Percentiles rank a stretch among this genome's conserved stretches.
Evolutionary conservation across 2,797 vertebrate species (phyloP).

Genomic region (Danio tinwini): DNA sequence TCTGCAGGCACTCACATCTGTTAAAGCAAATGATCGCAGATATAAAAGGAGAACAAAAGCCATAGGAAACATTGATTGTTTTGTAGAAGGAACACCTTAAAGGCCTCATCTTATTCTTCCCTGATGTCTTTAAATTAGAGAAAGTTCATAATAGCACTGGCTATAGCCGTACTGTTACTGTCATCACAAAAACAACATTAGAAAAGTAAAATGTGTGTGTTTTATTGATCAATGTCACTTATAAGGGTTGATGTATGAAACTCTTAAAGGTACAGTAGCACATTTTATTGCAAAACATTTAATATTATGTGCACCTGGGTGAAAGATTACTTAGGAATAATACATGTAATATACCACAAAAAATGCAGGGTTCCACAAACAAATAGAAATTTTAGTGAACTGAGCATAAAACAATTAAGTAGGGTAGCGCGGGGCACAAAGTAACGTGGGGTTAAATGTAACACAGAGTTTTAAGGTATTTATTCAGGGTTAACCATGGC

Average conservation of each 20-base stretch:
- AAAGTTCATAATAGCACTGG: background rate
- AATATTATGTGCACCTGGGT: background rate
- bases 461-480: no score
- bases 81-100: background rate
- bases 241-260: background rate
- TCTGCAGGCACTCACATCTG: background rate
- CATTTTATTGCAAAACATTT: background rate
- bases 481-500: no score
- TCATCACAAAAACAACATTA: background rate
- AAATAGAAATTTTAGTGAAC: no score
- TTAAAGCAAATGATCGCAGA: constrained; percentile 13
- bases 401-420: no score
- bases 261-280: background rate
- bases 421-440: no score
- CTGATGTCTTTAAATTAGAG: background rate
- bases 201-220: background rate
- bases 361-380: no score
- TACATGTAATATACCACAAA: no score
- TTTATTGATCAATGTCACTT: background rate
- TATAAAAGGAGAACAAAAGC: background rate
- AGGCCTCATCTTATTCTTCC: background rate
- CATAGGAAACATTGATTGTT: background rate
- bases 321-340: no score
- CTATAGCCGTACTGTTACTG: background rate
- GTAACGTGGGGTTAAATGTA: no score